Conservation (phyloP, 2,888 invertebrate species). For the Melanargia galathea region DNA sequence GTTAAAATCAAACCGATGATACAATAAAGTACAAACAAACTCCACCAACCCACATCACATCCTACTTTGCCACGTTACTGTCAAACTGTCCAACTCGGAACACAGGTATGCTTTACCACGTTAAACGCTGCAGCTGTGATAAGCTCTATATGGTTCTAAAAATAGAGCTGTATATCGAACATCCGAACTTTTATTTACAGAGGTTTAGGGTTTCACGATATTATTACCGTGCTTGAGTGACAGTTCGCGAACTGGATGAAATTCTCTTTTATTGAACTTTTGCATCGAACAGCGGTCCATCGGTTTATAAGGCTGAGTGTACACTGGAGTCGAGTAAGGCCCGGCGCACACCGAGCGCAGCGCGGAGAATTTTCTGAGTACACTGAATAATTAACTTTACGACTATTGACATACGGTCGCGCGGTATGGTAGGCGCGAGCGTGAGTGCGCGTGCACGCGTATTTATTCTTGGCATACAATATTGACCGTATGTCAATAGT, state of each 20-base stretch:
- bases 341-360: too few relatives aligned
- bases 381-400: too few relatives aligned
- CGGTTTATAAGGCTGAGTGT: neutral
- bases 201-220: slow-evolving; percentile 52
- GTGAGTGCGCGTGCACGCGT: too few relatives aligned
- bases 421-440: too few relatives aligned
- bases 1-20: neutral
- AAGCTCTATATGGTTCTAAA: neutral
- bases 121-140: slow-evolving; percentile 7
- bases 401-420: too few relatives aligned
- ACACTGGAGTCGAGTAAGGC: neutral
- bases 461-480: too few relatives aligned
- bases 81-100: slow-evolving; percentile 73
- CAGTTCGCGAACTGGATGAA: slow-evolving; percentile 43
- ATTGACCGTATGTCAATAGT: too few relatives aligned
- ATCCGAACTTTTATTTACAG: slow-evolving; percentile 16
- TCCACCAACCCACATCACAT: slow-evolving; percentile 35
- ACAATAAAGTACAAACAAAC: slow-evolving; percentile 16
- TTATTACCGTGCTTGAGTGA: slow-evolving; percentile 60
- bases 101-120: slow-evolving; percentile 51
- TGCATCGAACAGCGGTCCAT: slow-evolving; percentile 21
- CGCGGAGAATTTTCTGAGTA: too few relatives aligned
- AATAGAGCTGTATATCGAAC: neutral
- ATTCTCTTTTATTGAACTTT: slow-evolving; percentile 57
- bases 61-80: slow-evolving; percentile 47